A percentile compares a stretch with the other conserved stretches of the same genome.
These are phyloP conservation scores for Rhipidura dahli DNA, from an alignment of 2,113 vertebrate species.

Conservation along the genomic window DNA sequence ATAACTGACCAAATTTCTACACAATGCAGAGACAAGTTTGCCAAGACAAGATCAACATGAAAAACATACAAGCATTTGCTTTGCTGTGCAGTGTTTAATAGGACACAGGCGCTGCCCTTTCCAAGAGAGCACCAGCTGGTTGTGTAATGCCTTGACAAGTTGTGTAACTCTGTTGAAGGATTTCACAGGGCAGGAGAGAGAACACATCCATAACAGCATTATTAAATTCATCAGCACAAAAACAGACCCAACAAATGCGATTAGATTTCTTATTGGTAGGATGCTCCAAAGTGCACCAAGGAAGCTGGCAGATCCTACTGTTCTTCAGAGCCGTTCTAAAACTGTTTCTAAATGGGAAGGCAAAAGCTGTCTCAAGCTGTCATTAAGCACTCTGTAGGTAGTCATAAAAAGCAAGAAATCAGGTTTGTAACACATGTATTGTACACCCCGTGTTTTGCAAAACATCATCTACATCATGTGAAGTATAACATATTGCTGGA, in stretches of 20 bases:
- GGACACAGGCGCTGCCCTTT: neutral
- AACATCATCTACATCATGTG: neutral
- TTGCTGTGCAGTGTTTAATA: neutral
- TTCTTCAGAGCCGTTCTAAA: neutral
- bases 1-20: neutral
- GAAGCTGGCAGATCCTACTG: neutral
- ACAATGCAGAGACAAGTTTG: neutral
- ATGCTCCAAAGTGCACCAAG: fast-evolving
- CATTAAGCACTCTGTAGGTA: neutral
- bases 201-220: neutral
- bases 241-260: neutral
- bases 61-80: neutral
- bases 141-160: neutral
- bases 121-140: neutral
- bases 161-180: fast-evolving
- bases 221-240: neutral
- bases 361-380: neutral
- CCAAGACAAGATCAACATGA: neutral
- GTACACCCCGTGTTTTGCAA: neutral
- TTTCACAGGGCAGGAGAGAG: neutral
- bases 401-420: neutral
- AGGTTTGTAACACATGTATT: neutral
- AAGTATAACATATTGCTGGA: neutral
- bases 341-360: neutral
- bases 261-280: neutral